A percentile compares a stretch with the other conserved stretches of the same genome.
These are phyloP conservation scores for Pseudochirops cupreus DNA, from an alignment of 2,797 vertebrate species.

Conservation along the genomic window DNA sequence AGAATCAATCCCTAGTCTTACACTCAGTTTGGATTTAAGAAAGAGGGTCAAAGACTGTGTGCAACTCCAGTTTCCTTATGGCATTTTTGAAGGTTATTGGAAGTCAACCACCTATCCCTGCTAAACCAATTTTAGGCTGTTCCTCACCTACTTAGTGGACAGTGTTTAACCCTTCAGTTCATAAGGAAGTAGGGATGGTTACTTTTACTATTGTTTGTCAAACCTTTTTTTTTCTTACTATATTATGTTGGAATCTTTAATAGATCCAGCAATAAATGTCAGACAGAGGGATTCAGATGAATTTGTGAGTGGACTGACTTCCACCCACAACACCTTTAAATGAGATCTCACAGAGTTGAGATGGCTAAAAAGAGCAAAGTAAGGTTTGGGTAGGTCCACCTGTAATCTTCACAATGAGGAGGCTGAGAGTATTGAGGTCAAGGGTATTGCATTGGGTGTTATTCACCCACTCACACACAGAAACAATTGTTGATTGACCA, in stretches of 20 bases:
- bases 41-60: not conserved
- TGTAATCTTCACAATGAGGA: constrained; percentile 83
- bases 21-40: not conserved
- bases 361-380: constrained; percentile 85
- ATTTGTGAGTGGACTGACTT: constrained; percentile 78
- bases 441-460: constrained; percentile 82
- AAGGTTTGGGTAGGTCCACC: constrained; percentile 81
- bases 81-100: not conserved
- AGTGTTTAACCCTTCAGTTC: constrained; percentile 62
- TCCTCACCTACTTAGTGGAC: not conserved
- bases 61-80: not conserved
- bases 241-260: constrained; percentile 72
- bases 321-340: constrained; percentile 82
- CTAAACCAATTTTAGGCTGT: not conserved
- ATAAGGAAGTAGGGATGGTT: constrained; percentile 53
- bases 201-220: constrained; percentile 60
- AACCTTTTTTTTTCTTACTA: constrained; percentile 57
- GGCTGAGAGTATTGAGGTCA: constrained; percentile 79
- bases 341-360: constrained; percentile 82
- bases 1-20: not conserved
- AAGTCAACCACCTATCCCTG: not conserved
- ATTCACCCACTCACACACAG: constrained; percentile 17
- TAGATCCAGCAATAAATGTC: constrained; percentile 66
- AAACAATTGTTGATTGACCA: constrained; percentile 66
- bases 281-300: constrained; percentile 76